Conservation (phyloP, 2,113 vertebrate species). For the Terrapene triunguis region DNA sequence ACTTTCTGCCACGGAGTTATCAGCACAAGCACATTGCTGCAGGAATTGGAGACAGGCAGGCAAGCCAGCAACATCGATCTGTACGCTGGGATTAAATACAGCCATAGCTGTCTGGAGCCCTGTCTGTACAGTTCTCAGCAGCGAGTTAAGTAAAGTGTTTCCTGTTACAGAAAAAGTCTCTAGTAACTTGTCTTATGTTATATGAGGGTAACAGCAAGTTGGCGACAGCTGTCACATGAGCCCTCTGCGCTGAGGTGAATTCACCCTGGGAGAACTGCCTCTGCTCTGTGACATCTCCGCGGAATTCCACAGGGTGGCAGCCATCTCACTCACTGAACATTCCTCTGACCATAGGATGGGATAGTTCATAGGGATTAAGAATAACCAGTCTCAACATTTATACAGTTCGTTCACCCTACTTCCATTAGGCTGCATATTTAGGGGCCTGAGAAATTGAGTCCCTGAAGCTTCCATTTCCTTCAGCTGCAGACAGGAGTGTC, state of each 20-base stretch:
- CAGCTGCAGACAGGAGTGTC: neutral
- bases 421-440: neutral
- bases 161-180: neutral
- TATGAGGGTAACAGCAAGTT: too few relatives aligned
- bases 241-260: too few relatives aligned
- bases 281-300: neutral
- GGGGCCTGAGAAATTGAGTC: neutral
- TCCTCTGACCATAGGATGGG: neutral
- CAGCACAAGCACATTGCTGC: neutral
- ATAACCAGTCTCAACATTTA: neutral
- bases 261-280: neutral
- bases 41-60: neutral
- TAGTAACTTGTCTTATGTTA: neutral
- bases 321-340: rapidly evolving
- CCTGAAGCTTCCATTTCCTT: neutral
- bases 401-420: neutral
- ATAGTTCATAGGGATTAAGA: neutral
- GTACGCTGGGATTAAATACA: too few relatives aligned
- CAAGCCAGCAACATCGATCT: neutral
- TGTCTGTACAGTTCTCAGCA: neutral
- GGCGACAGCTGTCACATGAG: too few relatives aligned
- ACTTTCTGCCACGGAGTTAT: neutral
- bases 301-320: rapidly evolving
- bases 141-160: neutral
- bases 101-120: too few relatives aligned